Conservation (phyloP, 2,888 invertebrate genomes). For the Serrognathus titanus region DNA sequence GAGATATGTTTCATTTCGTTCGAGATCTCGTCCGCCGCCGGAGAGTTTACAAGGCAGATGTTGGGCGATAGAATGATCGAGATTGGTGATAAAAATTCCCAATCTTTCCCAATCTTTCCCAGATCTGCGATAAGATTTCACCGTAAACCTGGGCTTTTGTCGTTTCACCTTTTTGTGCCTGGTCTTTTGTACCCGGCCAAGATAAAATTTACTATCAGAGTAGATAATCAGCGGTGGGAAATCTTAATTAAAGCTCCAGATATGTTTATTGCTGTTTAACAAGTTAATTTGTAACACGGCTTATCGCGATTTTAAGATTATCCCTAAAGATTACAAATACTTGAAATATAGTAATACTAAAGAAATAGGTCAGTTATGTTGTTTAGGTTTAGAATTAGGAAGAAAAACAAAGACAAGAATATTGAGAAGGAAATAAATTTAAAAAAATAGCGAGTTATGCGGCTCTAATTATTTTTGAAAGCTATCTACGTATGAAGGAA, state of each 20-base stretch:
- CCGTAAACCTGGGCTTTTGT: constrained; percentile 1
- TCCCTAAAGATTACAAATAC: background rate
- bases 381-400: too few species aligned
- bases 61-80: constrained; percentile 20
- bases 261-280: constrained; percentile 15
- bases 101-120: constrained; percentile 4
- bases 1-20: constrained; percentile 1
- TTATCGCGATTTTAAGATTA: background rate
- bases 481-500: too few species aligned
- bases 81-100: constrained; percentile 21
- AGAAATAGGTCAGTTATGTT: too few species aligned
- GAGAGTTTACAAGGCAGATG: constrained; percentile 20
- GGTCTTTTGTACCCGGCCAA: background rate
- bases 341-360: too few species aligned
- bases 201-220: background rate
- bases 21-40: background rate
- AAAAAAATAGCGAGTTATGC: too few species aligned
- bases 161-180: background rate
- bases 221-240: constrained; percentile 1
- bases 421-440: too few species aligned
- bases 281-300: constrained; percentile 14
- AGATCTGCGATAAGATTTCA: constrained; percentile 4
- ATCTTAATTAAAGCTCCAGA: constrained; percentile 20
- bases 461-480: too few species aligned
- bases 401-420: too few species aligned